Base-by-base conservation (phyloP, 2,888 invertebrate species). In the Pinctada fucata region DNA sequence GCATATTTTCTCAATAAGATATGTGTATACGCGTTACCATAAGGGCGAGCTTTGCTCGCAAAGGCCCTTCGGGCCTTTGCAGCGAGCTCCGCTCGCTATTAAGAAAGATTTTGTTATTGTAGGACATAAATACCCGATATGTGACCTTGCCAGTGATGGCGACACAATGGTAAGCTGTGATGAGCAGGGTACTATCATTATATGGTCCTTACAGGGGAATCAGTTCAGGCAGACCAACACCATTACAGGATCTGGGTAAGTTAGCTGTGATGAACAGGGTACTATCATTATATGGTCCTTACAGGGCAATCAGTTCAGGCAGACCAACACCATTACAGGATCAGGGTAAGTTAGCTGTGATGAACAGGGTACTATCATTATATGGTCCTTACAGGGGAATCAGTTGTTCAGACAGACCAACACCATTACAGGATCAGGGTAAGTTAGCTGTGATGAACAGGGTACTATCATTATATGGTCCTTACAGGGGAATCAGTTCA, bases 181-280 rank as follows among this genome's bases (percentile, higher is more conserved):
- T 85, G 90, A 91, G 48, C 80, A 85, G 49, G 93, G 93, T 3
- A 88, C 84, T 81, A 91, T 92, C 50, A 82, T 85, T 31, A 82
- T 91, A 31, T 91, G 92, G 91, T 84, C 86, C 76, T 67, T 82
- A 2, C 80, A 72, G 58, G 72, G 79, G 6, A 82, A 82, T 10
- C 78, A 78, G 13, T 81, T 88, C 65, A 82, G 84, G 73, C 84
- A 84, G 77, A 83, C 80, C 31, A 75, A 69, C 48, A 84, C 82
- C 74, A 89, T 88, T 70, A 51, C 82, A 16, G 89, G 88, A 16
- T 76, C 84, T 49, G 88, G 88, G 87, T 88, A 83, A 67, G 85
- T 84, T 49, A 5, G n/a, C 31, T n/a, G 10, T 73, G 10, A 13
- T n/a, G 3, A 64, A 64, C 45, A 45, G n/a, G 31, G 49, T 8